phyloP scores from a whole-genome alignment of 2,797 vertebrate genomes.

The Pangasius djambal region DNA sequence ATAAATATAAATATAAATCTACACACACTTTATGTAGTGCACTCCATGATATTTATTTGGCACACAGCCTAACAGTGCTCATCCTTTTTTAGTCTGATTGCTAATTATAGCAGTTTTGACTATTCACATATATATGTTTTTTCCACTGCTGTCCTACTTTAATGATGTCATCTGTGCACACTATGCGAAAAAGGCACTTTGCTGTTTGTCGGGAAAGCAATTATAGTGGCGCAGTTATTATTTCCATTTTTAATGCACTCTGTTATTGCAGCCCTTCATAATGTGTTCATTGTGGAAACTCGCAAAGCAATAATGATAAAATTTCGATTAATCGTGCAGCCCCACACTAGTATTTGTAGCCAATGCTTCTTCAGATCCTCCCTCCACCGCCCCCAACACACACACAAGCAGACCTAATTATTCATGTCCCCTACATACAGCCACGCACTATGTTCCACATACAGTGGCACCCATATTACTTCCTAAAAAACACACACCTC shows the following conservation, averaged over 20 bases:
- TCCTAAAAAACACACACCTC: constrained; percentile 21
- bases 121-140: background rate
- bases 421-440: background rate
- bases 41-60: background rate
- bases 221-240: background rate
- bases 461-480: constrained; percentile 32
- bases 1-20: no score
- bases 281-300: background rate
- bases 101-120: background rate
- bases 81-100: background rate
- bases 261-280: background rate
- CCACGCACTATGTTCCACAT: background rate
- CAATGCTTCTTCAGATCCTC: background rate
- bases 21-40: background rate
- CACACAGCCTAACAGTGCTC: background rate
- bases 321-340: constrained; percentile 3
- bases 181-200: background rate
- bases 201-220: background rate
- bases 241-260: background rate
- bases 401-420: constrained; percentile 51
- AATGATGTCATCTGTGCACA: background rate
- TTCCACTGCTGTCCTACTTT: constrained; percentile 1
- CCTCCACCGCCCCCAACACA: no score
- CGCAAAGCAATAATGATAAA: background rate
- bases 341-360: background rate